Evolutionary conservation across 2,888 invertebrate species (phyloP).

Genomic region (Lasioglossum marginatum): DNA sequence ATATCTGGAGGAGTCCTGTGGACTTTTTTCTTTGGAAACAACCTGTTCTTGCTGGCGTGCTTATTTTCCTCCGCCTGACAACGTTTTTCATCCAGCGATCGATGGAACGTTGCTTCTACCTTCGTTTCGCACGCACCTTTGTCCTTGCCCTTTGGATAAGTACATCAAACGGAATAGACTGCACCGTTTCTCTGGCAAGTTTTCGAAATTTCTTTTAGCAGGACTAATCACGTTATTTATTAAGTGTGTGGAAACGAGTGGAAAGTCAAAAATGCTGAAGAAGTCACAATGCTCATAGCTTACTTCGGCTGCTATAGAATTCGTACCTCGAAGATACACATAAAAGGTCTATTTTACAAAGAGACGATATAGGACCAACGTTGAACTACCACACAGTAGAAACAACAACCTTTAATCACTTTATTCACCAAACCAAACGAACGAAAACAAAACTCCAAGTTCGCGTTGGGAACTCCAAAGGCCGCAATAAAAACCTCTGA

Average conservation of each 20-base stretch:
- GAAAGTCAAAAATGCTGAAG: neutral
- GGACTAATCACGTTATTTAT: neutral
- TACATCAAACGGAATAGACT: neutral
- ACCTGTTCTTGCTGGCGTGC: constrained; percentile 32
- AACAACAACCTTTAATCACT: neutral
- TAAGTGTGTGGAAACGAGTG: neutral
- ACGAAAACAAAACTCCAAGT: neutral
- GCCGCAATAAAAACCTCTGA: neutral
- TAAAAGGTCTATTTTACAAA: neutral
- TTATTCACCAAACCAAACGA: neutral
- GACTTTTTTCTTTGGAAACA: constrained; percentile 38
- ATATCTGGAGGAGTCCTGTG: constrained; percentile 53
- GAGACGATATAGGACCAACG: neutral
- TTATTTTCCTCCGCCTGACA: neutral
- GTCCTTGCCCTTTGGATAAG: neutral
- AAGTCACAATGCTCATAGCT: neutral
- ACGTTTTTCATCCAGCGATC: constrained; percentile 18
- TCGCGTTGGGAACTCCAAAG: neutral
- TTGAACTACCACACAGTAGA: neutral
- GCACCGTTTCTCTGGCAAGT: neutral
- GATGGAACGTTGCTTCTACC: constrained; percentile 20
- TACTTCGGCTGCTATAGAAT: too few species aligned
- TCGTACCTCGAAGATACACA: neutral
- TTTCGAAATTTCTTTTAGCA: neutral
- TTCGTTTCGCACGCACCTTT: neutral